Evolutionary conservation across 2,888 invertebrate genomes (phyloP), one percentile per base, ranked within the genome.

Genomic region (Dasypogon diadema): DNA sequence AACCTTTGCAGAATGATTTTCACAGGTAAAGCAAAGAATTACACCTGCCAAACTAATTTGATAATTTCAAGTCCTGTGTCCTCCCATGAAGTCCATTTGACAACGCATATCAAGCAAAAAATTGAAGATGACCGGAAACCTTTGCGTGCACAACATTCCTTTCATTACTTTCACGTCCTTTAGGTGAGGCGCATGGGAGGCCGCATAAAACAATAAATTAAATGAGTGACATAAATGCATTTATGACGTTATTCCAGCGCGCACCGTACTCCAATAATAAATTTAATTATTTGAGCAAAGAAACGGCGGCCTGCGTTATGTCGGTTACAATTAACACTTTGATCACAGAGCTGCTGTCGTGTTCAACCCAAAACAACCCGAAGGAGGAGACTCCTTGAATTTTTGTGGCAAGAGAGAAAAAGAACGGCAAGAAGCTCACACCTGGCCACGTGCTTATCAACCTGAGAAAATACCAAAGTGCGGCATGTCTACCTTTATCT

Each of bases 201-300:
- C 8, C 18, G 10, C 60, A 30, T 60, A 60, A 37, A 60, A 60
- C 42, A 8, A 60, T 60, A 60, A 60, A 60, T 60, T 37, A 60
- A 18, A 34, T n/a, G 18, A 37, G 60, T 60, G 60, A 60, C 60
- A 60, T 60, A 60, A 60, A 37, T 60, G 60, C 37, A 60, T 60
- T 60, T 60, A 60, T 60, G 60, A 21, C 16, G 34, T 10, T 60
- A 12, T 18, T 37, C 34, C n/a, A 24, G 10, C 60, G 21, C 5
- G 37, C 37, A 24, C 18, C 60, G 21, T 6, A 60, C 37, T 37
- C 21, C 16, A 16, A 21, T 60, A 60, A 60, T 60, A 60, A 60
- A 37, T 60, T 60, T 60, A 60, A 60, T 60, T 60, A 60, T 60
- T 24, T 60, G 37, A 60, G n/a, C 37, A 60, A 60, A 60, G 37